phyloP scores from a whole-genome alignment of 2,113 vertebrate genomes.

The Theristicus caerulescens region DNA sequence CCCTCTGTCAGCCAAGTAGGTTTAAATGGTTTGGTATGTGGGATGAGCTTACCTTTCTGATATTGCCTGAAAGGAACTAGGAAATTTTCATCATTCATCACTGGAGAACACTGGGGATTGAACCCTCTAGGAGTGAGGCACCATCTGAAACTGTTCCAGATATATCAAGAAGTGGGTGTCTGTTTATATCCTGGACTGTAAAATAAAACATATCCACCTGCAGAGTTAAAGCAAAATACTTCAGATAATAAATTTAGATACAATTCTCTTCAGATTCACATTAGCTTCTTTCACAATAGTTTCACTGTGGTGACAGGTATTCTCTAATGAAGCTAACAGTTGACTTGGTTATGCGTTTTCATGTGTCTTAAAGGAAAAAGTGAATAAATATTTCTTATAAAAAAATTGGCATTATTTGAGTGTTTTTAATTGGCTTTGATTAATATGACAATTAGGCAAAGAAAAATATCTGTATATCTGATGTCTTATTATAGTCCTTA shows the following conservation, averaged over 20 bases:
- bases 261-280: neutral
- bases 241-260: conserved; percentile 20
- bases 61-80: neutral
- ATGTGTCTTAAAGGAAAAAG: neutral
- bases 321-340: neutral
- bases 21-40: neutral
- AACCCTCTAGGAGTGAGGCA: neutral
- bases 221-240: conserved; percentile 38
- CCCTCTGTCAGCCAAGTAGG: neutral
- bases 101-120: neutral
- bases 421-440: neutral
- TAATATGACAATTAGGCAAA: neutral
- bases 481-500: neutral
- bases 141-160: conserved; percentile 7
- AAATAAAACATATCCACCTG: conserved; percentile 17
- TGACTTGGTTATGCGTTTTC: neutral
- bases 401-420: neutral
- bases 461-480: neutral
- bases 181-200: conserved; percentile 37
- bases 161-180: conserved; percentile 23
- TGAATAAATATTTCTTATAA: neutral
- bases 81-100: neutral
- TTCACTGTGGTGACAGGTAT: conserved; percentile 11
- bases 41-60: neutral
- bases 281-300: conserved; percentile 30